A percentile compares a stretch with the other conserved stretches of the same genome.
Evolutionary conservation across 2,797 vertebrate species (phyloP).

Genomic region (Coreius guichenoti): DNA sequence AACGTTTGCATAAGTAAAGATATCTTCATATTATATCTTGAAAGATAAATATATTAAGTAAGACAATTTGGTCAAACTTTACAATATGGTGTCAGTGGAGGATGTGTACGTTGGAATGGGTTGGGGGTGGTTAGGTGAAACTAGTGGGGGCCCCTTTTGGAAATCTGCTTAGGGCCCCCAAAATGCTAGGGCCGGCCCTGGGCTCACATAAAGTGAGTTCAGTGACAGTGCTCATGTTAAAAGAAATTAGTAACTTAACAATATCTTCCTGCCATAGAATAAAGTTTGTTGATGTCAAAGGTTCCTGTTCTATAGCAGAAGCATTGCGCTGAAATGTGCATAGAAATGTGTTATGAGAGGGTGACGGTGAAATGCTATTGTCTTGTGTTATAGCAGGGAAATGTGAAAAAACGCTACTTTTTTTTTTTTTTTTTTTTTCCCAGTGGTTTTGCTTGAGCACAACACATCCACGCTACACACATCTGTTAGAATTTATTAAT

Average conservation of each 20-base stretch:
- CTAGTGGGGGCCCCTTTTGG: too few species aligned
- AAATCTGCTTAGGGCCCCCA: too few species aligned
- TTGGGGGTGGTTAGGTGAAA: too few species aligned
- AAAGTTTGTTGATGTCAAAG: not conserved
- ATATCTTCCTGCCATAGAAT: not conserved
- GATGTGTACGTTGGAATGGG: too few species aligned
- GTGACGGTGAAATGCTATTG: not conserved
- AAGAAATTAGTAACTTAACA: not conserved
- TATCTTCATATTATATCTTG: too few species aligned
- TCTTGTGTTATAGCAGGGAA: conserved; percentile 5
- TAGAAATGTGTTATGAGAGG: not conserved
- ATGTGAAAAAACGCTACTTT: not conserved
- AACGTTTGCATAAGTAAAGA: too few species aligned
- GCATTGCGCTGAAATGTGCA: not conserved
- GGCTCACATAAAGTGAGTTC: not conserved
- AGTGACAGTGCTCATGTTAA: not conserved
- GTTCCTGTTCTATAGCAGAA: not conserved
- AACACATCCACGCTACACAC: not conserved
- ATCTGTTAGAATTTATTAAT: not conserved
- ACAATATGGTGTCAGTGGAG: too few species aligned
- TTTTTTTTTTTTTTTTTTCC: not conserved
- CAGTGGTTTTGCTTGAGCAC: not conserved
- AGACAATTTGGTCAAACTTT: too few species aligned
- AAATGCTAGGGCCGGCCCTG: too few species aligned
- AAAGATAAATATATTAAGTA: too few species aligned